Evolutionary conservation across 2,113 vertebrate species (phyloP).

Genomic region (Paradisaea rubra): DNA sequence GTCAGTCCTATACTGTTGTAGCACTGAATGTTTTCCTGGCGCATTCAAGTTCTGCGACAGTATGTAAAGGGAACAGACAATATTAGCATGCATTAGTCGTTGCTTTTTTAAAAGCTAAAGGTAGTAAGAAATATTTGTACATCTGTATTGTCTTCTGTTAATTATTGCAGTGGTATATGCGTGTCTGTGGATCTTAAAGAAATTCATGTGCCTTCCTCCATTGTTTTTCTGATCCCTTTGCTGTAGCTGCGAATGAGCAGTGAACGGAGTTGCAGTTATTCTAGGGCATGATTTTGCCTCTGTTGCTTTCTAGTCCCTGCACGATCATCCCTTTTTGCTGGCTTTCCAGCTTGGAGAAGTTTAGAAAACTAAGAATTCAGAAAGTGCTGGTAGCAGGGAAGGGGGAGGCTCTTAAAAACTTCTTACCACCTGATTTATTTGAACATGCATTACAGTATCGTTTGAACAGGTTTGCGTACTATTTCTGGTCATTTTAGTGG

Average conservation of each 20-base stretch:
- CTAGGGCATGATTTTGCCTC: background rate
- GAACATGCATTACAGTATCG: background rate
- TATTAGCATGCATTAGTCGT: background rate
- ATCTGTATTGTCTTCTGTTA: background rate
- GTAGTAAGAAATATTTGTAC: background rate
- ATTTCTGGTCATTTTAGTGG: background rate
- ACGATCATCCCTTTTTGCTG: background rate
- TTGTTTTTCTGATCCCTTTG: background rate
- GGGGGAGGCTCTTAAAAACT: background rate
- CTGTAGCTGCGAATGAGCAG: background rate
- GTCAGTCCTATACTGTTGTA: fast-evolving
- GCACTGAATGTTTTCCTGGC: background rate
- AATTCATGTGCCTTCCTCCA: background rate
- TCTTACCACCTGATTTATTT: background rate
- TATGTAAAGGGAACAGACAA: background rate
- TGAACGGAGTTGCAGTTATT: background rate
- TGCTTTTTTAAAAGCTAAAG: background rate
- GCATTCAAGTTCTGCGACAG: background rate
- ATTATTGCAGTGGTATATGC: background rate
- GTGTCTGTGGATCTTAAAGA: background rate
- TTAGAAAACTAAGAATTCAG: background rate
- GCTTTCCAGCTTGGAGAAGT: background rate
- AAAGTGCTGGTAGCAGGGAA: background rate
- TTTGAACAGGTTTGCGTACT: background rate
- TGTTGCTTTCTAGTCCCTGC: background rate